Conservation (phyloP, 2,113 vertebrate species). For the Limnothrissa miodon region DNA sequence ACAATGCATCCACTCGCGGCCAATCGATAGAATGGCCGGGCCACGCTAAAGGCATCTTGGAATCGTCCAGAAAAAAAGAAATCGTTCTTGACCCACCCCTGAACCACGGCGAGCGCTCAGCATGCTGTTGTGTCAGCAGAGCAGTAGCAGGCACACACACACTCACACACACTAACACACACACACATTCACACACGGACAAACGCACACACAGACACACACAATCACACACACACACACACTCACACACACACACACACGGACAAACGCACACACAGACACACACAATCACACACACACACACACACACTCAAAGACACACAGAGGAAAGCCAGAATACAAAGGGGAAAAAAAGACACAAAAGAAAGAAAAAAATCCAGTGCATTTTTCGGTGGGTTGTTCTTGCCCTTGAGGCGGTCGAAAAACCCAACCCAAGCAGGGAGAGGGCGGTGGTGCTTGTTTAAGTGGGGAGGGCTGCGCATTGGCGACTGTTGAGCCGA, state of each 20-base stretch:
- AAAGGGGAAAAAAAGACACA: background rate
- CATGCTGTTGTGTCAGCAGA: constrained; percentile 12
- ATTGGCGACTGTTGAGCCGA: background rate
- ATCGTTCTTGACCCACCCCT: constrained; percentile 18
- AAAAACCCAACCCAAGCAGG: background rate
- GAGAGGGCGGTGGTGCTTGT: background rate
- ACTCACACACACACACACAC: too few relatives aligned
- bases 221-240: too few relatives aligned
- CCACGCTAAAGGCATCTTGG: background rate
- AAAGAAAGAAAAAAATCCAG: background rate
- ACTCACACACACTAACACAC: too few relatives aligned
- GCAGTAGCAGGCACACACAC: background rate
- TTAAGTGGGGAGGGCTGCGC: background rate
- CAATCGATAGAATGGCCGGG: background rate
- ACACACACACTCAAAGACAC: background rate
- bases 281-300: too few relatives aligned
- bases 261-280: too few relatives aligned
- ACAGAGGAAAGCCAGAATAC: background rate
- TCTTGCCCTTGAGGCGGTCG: background rate
- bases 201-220: too few relatives aligned
- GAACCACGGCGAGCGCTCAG: background rate
- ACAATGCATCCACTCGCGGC: background rate
- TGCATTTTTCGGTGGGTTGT: background rate
- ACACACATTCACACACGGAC: too few relatives aligned
- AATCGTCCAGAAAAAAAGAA: constrained; percentile 14